A percentile compares a stretch with the other conserved stretches of the same genome.
These are phyloP conservation scores for Aricia artaxerxes DNA, from an alignment of 2,888 invertebrate species.

Conservation along the genomic window DNA sequence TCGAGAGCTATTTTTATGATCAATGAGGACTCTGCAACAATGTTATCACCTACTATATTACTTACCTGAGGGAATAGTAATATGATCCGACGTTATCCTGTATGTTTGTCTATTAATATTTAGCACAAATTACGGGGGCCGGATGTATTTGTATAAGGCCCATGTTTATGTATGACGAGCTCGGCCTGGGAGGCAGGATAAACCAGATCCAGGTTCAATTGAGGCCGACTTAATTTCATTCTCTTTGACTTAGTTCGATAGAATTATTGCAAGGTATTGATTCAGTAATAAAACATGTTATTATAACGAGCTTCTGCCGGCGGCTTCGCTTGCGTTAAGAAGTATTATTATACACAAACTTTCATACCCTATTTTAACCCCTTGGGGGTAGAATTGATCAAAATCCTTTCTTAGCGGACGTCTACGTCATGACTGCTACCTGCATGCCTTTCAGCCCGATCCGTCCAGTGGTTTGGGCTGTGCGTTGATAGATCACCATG, in stretches of 20 bases:
- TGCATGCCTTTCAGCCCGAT: too few relatives aligned
- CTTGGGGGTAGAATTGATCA: too few relatives aligned
- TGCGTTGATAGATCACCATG: too few relatives aligned
- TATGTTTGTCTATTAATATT: conserved; percentile 18
- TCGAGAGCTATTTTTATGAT: too few relatives aligned
- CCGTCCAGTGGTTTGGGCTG: too few relatives aligned
- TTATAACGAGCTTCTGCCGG: too few relatives aligned
- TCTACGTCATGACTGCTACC: too few relatives aligned
- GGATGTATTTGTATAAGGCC: not conserved
- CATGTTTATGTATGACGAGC: conserved; percentile 1
- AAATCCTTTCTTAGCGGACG: too few relatives aligned
- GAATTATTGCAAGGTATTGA: not conserved
- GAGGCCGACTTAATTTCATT: not conserved
- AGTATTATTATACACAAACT: too few relatives aligned
- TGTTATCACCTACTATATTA: not conserved
- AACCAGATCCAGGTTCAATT: not conserved
- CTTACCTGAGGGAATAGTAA: not conserved
- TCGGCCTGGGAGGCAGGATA: not conserved
- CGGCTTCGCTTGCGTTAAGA: too few relatives aligned
- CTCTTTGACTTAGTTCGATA: not conserved
- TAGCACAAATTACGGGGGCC: not conserved
- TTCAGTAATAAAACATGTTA: too few relatives aligned
- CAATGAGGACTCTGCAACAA: not conserved
- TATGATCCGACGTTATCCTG: not conserved
- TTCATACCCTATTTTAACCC: too few relatives aligned